Evolutionary conservation across 2,888 invertebrate species (phyloP), one percentile per base, ranked within the genome.

Genomic region (Gari tellinella): DNA sequence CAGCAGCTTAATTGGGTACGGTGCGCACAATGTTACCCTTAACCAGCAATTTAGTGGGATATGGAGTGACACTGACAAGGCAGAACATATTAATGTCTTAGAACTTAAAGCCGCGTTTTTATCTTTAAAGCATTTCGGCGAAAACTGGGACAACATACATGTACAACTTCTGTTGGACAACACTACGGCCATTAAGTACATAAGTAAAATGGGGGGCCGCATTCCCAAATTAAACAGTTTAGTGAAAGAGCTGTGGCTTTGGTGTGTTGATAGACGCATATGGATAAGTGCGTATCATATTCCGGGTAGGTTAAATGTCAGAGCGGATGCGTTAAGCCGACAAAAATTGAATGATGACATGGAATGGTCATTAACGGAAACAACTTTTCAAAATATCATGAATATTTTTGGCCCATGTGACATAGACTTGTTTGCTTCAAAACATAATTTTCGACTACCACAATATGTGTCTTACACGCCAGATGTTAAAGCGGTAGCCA

Each of bases 401-500:
- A n/a, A 46, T 15, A 53, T 19, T 1, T 69, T 61, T 21, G 66
- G 46, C 19, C 5, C 3, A 0, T 60, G 48, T 46, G 38, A 51
- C n/a, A 51, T 68, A 43, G 72, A 72, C 43, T 41, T 77, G n/a
- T 77, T 68, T 65, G 68, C 72, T 17, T 63, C 65, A 21, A 45
- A 57, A 48, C 12, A 56, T 14, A 75, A 75, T 25, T 14, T 17
- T n/a, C 26, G 63, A 53, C 17, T 49, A 31, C 23, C 41, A 21
- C 40, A 26, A 51, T 58, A 66, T 57, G 57, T 26, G 26, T 38
- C 66, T 1, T 66, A 17, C 19, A 43, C 21, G 17, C 58, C 41
- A 26, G 66, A 57, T 5, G 25, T 17, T 1, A 14, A 31, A 1
- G 48, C 64, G 7, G 23, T 38, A n/a, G n/a, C n/a, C n/a, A n/a